phyloP scores from a whole-genome alignment of 2,888 invertebrate genomes.

The Meloe dianella region DNA sequence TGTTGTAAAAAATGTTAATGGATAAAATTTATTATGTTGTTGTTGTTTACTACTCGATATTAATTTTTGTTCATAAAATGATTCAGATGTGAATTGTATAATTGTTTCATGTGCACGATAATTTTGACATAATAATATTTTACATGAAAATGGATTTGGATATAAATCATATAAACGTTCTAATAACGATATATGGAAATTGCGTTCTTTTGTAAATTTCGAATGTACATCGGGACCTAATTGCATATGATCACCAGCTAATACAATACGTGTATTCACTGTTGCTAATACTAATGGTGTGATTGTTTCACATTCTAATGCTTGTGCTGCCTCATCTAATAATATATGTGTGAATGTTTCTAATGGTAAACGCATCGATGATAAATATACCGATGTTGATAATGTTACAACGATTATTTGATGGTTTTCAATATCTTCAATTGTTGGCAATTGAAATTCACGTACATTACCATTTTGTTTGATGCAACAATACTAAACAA shows the following conservation, averaged over 20 bases:
- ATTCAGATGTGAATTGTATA: constrained; percentile 79
- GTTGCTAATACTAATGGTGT: constrained; percentile 79
- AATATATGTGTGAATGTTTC: constrained; percentile 82
- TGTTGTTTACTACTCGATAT: constrained; percentile 76
- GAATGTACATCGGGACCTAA: constrained; percentile 83
- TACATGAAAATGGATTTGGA: constrained; percentile 75
- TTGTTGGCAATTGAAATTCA: constrained; percentile 72
- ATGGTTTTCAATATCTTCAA: constrained; percentile 73
- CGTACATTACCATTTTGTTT: constrained; percentile 63
- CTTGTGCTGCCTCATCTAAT: constrained; percentile 86
- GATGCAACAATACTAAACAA: constrained; percentile 73
- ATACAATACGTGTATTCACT: constrained; percentile 73
- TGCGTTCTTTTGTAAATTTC: constrained; percentile 72
- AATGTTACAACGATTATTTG: constrained; percentile 80
- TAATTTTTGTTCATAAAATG: constrained; percentile 80
- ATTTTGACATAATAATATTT: constrained; percentile 80
- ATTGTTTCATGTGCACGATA: constrained; percentile 84
- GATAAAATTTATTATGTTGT: constrained; percentile 72
- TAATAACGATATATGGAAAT: constrained; percentile 74
- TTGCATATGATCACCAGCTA: constrained; percentile 88
- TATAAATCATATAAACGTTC: constrained; percentile 81
- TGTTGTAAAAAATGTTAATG: constrained; percentile 81
- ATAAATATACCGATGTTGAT: constrained; percentile 77
- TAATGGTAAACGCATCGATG: constrained; percentile 70
- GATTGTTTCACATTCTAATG: constrained; percentile 84